A percentile compares a stretch with the other conserved stretches of the same genome.
These are phyloP conservation scores for Mechanitis messenoides DNA, from an alignment of 2,888 invertebrate species.

Conservation along the genomic window DNA sequence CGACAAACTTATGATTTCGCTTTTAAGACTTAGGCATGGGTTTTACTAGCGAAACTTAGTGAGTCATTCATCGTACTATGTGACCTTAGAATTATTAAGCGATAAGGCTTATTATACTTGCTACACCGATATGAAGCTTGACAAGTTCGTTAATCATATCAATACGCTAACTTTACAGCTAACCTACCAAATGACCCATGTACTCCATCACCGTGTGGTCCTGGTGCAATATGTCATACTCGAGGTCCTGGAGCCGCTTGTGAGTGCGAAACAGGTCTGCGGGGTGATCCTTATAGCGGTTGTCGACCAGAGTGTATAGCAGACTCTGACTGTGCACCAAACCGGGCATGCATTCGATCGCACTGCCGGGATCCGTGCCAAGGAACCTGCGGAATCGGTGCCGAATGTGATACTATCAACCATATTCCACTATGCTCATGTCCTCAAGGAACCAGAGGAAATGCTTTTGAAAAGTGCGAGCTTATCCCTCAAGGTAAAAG, in stretches of 20 bases:
- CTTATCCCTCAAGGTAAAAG: slow-evolving; percentile 52
- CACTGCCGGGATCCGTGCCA: slow-evolving; percentile 90
- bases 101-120: slow-evolving; percentile 51
- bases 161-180: slow-evolving; percentile 45
- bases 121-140: slow-evolving; percentile 29
- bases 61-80: slow-evolving; percentile 35
- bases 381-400: slow-evolving; percentile 89
- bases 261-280: slow-evolving; percentile 82
- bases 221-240: slow-evolving; percentile 87
- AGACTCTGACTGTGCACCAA: slow-evolving; percentile 90
- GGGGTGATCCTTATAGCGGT: slow-evolving; percentile 85
- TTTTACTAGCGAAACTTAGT: slow-evolving; percentile 67
- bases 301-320: slow-evolving; percentile 91
- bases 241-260: slow-evolving; percentile 83
- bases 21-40: slow-evolving; percentile 76
- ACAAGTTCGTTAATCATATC: slow-evolving; percentile 10
- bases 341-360: slow-evolving; percentile 87
- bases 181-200: slow-evolving; percentile 82
- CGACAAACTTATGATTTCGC: slow-evolving; percentile 57
- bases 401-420: slow-evolving; percentile 84
- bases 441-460: slow-evolving; percentile 81
- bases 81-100: slow-evolving; percentile 25
- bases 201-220: slow-evolving; percentile 88
- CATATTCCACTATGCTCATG: slow-evolving; percentile 84
- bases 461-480: slow-evolving; percentile 81